Percentiles rank a stretch among this genome's conserved stretches.
These are phyloP conservation scores for Lycaon pictus DNA, from an alignment of 2,113 vertebrate genomes.

Conservation along the genomic window DNA sequence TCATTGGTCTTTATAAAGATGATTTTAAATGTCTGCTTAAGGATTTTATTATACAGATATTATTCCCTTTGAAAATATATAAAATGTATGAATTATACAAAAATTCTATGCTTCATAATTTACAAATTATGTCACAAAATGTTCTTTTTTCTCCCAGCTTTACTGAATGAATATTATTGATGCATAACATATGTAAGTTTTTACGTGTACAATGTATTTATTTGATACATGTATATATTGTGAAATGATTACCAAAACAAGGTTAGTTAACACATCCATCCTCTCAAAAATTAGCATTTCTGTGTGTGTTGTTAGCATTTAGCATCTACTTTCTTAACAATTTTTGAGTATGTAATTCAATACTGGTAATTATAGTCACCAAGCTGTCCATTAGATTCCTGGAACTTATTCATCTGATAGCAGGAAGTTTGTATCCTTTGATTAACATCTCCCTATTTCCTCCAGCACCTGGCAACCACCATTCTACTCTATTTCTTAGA, in stretches of 20 bases:
- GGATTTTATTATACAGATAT: background rate
- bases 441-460: background rate
- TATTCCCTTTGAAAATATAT: background rate
- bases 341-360: background rate
- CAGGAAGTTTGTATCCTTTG: background rate
- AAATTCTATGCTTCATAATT: background rate
- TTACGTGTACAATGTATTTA: background rate
- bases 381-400: too few relatives aligned
- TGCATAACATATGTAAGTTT: background rate
- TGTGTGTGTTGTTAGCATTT: background rate
- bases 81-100: background rate
- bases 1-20: background rate
- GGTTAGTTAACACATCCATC: background rate
- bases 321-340: background rate
- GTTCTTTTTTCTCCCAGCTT: background rate
- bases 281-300: background rate
- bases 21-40: background rate
- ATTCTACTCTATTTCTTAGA: background rate
- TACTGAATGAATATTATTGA: background rate
- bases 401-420: background rate
- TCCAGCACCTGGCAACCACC: background rate
- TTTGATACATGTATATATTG: too few relatives aligned
- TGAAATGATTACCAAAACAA: background rate
- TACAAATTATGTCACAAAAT: background rate
- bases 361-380: background rate